Evolutionary conservation across 2,797 vertebrate species (phyloP), one percentile per base, ranked within the genome.

Genomic region (Arnoldichthys spilopterus): DNA sequence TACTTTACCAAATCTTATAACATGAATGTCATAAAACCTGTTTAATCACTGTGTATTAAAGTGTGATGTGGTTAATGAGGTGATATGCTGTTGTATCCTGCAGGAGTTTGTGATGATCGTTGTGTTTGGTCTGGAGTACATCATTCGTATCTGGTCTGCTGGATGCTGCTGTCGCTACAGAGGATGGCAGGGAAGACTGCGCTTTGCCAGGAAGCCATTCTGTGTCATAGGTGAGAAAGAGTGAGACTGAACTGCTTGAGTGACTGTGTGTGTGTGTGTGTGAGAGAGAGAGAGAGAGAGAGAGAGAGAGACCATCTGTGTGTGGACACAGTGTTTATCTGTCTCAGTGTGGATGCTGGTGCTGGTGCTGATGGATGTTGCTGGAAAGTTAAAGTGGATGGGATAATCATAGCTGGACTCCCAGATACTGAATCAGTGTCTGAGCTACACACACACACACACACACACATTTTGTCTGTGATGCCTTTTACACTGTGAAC

Each of bases 71-170:
- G 49, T 40, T n/a, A 34, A 47, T 67, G 56, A 61, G 70, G 64
- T 56, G 43, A 79, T 45, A 24, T 70, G 30, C 8, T 79, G 26
- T 82, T 62, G 0, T 87, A 88, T 69, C 53, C 62, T 85, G 76
- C 86, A 99, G 97, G 98, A 99, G 93, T 99, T 97, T 92, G 97
- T 99, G 90, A 99, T 99, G 97, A 99, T 99, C 85, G 97, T 99
- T 83, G 96, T 99, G 90, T 99, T 99, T 89, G 98, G 98, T 87
- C 94, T 99, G 93, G 98, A 99, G 90, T 99, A 98, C 92, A 97
- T 98, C 89, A 93, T 99, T 88, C 96, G 98, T 81, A 98, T 99
- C 90, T 99, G 98, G 98, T 97, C 97, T 56, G 96, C 98, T 8
- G 98, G 98, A 76, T 99, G 97, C 94, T 99, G 98, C 85, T 99